Conservation (phyloP, 2,888 invertebrate species). For the Eumacrocentrus americanus region DNA sequence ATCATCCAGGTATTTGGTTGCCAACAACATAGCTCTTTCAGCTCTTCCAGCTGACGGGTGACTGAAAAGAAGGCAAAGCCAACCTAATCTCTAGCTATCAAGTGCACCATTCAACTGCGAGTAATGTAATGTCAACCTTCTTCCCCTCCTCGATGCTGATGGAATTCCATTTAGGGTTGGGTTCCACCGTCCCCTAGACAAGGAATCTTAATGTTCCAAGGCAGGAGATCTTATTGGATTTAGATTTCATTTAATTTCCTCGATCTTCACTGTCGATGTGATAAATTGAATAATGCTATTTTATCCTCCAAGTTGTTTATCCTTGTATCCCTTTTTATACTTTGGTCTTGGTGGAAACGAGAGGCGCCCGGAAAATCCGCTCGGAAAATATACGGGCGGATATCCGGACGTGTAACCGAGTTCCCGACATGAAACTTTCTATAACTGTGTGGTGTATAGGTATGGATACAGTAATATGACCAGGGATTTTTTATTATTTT, state of each 20-base stretch:
- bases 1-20: too few relatives aligned
- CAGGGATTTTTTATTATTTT: slow-evolving; percentile 7
- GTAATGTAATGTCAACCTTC: slow-evolving; percentile 4
- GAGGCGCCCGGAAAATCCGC: slow-evolving; percentile 3
- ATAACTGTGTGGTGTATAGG: not conserved
- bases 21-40: too few relatives aligned
- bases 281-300: slow-evolving; percentile 4
- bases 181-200: not conserved
- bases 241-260: too few relatives aligned
- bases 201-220: not conserved
- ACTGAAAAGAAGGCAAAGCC: too few relatives aligned
- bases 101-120: slow-evolving; percentile 8
- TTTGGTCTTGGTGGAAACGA: not conserved
- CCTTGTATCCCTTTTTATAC: too few relatives aligned
- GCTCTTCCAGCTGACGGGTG: too few relatives aligned
- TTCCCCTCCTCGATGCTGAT: not conserved
- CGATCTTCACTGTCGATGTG: too few relatives aligned
- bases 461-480: not conserved
- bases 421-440: slow-evolving; percentile 8
- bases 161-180: too few relatives aligned
- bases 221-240: too few relatives aligned
- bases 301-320: not conserved
- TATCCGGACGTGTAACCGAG: not conserved
- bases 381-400: slow-evolving; percentile 3
- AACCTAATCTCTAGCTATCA: slow-evolving; percentile 6